These are phyloP conservation scores for Helostoma temminkii DNA, from an alignment of 2,797 vertebrate species.

Conservation along the genomic window DNA sequence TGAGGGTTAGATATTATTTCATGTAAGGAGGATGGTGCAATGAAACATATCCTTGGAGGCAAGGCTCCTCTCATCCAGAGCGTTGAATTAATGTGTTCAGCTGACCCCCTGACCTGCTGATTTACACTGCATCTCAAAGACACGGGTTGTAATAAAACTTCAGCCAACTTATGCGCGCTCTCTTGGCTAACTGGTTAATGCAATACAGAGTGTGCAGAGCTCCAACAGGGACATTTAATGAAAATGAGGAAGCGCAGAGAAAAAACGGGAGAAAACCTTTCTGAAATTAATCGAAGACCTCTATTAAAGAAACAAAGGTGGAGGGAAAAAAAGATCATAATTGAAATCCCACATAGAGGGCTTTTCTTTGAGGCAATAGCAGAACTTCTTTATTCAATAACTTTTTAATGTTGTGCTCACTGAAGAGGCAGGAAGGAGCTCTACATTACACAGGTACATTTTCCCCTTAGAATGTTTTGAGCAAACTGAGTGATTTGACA, in stretches of 20 bases:
- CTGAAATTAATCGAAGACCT: conserved; percentile 77
- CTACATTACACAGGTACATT: conserved; percentile 41
- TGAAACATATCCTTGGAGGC: conserved; percentile 68
- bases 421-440: conserved; percentile 24
- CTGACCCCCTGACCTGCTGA: conserved; percentile 77
- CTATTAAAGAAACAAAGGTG: conserved; percentile 78
- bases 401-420: conserved; percentile 59
- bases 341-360: conserved; percentile 73
- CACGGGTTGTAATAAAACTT: conserved; percentile 75
- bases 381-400: conserved; percentile 60
- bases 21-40: conserved; percentile 53
- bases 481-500: conserved; percentile 59
- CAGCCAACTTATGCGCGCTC: conserved; percentile 51
- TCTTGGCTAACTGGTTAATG: conserved; percentile 66
- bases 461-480: conserved; percentile 31
- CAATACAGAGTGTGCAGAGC: conserved; percentile 58
- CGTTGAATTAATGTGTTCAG: conserved; percentile 74
- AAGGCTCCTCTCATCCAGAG: conserved; percentile 61
- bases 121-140: conserved; percentile 78
- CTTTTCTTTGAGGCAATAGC: conserved; percentile 43
- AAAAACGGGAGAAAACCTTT: conserved; percentile 68
- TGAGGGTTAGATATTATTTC: conserved; percentile 60
- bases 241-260: conserved; percentile 71
- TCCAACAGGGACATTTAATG: conserved; percentile 79
- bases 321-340: conserved; percentile 65